Evolutionary conservation across 2,113 vertebrate species (phyloP), one percentile per base, ranked within the genome.

Genomic region (Corapipo altera): DNA sequence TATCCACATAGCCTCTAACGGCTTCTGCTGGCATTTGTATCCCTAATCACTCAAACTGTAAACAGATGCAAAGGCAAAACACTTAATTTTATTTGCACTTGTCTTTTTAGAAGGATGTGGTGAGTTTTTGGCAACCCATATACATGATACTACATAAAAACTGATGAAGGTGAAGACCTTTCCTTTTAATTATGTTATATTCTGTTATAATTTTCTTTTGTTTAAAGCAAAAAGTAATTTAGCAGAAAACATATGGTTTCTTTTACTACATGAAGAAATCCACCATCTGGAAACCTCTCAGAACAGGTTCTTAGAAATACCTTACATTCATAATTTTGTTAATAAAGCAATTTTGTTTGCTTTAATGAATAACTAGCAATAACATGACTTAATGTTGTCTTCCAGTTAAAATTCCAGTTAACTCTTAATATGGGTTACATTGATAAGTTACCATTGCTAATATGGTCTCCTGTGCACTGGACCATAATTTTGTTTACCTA

Each of bases 261-360:
- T 67, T 95, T 88, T 67, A 81, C 73, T 75, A 83, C 73, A 61
- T 81, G 35, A 39, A 95, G 82, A 93, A 89, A 95, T 88, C 64
- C 1, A 90, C 79, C 96, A 94, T 86, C 48, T 95, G 92, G 82
- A 44, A 93, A 73, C 48, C 18, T 73, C 66, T 85, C n/a, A 62
- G 27, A 83, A 75, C 5, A 17, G 30, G 24, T 81, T 88, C n/a
- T 84, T 71, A 83, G 39, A 85, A 92, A 64, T 78, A 75, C 32
- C 35, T 88, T 71, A 18, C 57, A 71, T 90, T 94, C 59, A 78
- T 74, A 88, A 83, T 70, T 90, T 77, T 81, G 19, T 32, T 92
- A 73, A 96, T 88, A 90, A 95, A 94, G 35, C 2, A 49, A 70
- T 88, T 93, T 89, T 20, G 44, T 66, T 76, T 15, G 6, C n/a